Base-by-base conservation (phyloP, 1,140 invertebrate genomes). In the Periplaneta americana region DNA sequence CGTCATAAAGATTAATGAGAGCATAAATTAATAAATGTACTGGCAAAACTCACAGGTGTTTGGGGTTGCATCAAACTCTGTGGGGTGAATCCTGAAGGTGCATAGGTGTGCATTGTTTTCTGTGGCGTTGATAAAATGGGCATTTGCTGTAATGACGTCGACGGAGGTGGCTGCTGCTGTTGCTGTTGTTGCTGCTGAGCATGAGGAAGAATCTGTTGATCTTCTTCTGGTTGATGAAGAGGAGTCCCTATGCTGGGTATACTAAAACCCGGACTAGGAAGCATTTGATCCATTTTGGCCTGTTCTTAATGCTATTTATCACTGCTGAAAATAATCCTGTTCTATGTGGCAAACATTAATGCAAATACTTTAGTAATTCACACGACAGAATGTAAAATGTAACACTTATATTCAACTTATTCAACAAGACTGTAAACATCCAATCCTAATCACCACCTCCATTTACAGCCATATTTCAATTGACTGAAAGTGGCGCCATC, bases 201-300 rank as follows among this genome's bases (percentile, higher is more conserved):
- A 90, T 94, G 93, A 57, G 95, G 94, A 57, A 95, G 88, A 86
- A 96, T 96, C 87, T 95, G 93, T 87, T 96, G 95, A 88, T 97
- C 96, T 88, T 97, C 95, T 86, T 97, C 96, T n/a, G 95, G 95
- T 84, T 97, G 96, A 89, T 97, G 95, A 28, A 96, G 86, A 10
- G 96, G 96, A 4, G 96, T 97, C 79, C 95, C 96, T 86, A 97
- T 96, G 86, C 95, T 96, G 79, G 96, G 95, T 88, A 97, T 96
- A 83, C 94, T 96, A 86, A 95, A 96, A 74, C 95, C 95, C 4
- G 96, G 96, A 90, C 96, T 97, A 22, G 95, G 94, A 83, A 97
- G 89, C 95, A 97, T 96, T 88, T 96, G 94, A 93, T 97, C 95
- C 94, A 96, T 96, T 5, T 75, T 75, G 80, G 33, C 22, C 0